A percentile compares a stretch with the other conserved stretches of the same genome.
Conservation (phyloP, 2,113 vertebrate species). For the Nycticebus coucang region DNA sequence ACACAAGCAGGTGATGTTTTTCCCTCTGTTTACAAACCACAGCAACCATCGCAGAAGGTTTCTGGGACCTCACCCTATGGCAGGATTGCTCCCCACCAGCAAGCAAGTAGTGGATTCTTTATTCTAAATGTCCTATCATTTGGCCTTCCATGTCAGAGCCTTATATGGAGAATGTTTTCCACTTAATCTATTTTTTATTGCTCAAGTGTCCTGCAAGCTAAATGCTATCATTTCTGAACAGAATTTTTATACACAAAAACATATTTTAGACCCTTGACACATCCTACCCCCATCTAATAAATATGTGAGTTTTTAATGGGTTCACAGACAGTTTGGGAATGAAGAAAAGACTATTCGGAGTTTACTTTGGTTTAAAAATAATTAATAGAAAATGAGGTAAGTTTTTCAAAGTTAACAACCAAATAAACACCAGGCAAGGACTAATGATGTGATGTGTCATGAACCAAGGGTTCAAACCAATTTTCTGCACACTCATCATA, state of each 20-base stretch:
- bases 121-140: not conserved
- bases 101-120: not conserved
- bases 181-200: not conserved
- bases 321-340: constrained; percentile 29
- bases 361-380: constrained; percentile 48
- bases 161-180: not conserved
- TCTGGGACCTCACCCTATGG: too few relatives aligned
- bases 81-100: too few relatives aligned
- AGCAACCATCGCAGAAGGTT: too few relatives aligned
- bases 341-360: constrained; percentile 2
- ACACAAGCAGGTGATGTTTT: too few relatives aligned
- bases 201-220: not conserved
- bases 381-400: constrained; percentile 31
- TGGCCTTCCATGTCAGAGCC: not conserved
- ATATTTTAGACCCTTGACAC: not conserved
- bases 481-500: not conserved
- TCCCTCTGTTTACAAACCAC: too few relatives aligned
- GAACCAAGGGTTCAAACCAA: not conserved
- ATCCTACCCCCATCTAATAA: not conserved
- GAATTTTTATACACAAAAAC: constrained; percentile 43
- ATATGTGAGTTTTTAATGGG: not conserved
- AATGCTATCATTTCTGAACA: constrained; percentile 41
- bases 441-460: not conserved
- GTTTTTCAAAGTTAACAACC: constrained; percentile 38
- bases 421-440: constrained; percentile 34